Percentiles rank a stretch among this genome's conserved stretches.
Evolutionary conservation across 2,113 vertebrate species (phyloP).

Genomic region (Regulus satrapa): DNA sequence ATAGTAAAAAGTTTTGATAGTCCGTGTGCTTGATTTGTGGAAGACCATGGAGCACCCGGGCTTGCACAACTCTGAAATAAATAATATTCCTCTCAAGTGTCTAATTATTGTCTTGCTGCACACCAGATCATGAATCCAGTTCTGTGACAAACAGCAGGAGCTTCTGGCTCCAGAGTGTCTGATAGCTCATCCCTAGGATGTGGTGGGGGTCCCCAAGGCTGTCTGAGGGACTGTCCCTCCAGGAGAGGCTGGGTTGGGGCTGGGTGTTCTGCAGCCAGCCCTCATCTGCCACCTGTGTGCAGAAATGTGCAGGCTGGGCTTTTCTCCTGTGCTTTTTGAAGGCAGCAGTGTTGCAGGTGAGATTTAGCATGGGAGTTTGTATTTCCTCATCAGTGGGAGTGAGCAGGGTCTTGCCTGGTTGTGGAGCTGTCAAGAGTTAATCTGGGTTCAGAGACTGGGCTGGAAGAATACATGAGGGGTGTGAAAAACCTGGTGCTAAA

Average conservation of each 20-base stretch:
- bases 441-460: background rate
- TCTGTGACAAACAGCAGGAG: background rate
- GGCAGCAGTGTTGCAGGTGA: background rate
- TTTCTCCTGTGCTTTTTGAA: background rate
- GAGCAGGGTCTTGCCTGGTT: background rate
- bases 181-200: fast-evolving
- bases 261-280: background rate
- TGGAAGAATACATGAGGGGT: background rate
- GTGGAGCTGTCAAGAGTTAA: background rate
- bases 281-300: background rate
- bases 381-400: background rate
- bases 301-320: background rate
- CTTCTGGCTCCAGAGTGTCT: background rate
- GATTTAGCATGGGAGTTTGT: background rate
- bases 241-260: background rate
- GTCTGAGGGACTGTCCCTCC: background rate
- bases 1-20: background rate
- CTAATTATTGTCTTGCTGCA: background rate
- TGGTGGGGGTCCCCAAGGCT: background rate
- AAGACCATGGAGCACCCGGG: background rate
- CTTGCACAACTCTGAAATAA: background rate
- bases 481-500: background rate
- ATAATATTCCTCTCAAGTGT: background rate
- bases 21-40: background rate
- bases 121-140: fast-evolving